Percentiles rank a stretch among this genome's conserved stretches.
phyloP scores from a whole-genome alignment of 2,113 vertebrate species.

The Gadus macrocephalus region DNA sequence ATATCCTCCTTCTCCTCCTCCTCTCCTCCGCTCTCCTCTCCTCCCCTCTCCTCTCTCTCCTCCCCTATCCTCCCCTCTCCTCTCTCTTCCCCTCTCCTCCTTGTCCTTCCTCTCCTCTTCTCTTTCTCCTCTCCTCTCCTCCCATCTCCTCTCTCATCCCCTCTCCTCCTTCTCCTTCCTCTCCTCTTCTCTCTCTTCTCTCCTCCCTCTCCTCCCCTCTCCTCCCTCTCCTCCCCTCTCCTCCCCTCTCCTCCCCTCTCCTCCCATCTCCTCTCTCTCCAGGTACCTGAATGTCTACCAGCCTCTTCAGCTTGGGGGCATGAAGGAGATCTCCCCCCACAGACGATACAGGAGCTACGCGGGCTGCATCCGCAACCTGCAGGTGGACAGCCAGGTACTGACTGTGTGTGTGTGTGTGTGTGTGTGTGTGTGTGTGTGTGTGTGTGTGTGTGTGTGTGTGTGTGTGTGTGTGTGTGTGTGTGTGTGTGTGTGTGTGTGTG shows the following conservation, averaged over 20 bases:
- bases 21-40: too few relatives aligned
- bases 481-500: constrained; percentile 7
- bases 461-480: neutral
- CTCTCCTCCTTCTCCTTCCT: too few relatives aligned
- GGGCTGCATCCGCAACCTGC: constrained; percentile 81
- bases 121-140: neutral
- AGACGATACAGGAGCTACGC: constrained; percentile 71
- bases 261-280: neutral
- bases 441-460: neutral
- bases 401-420: neutral
- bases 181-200: too few relatives aligned
- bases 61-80: too few relatives aligned
- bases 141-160: too few relatives aligned
- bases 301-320: constrained; percentile 83
- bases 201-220: too few relatives aligned
- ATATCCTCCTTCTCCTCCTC: too few relatives aligned
- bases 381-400: constrained; percentile 81
- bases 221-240: too few relatives aligned
- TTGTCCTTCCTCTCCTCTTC: neutral
- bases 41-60: too few relatives aligned
- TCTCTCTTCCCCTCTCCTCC: neutral
- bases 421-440: constrained; percentile 5
- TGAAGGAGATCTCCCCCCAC: constrained; percentile 70
- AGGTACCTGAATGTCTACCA: constrained; percentile 79
- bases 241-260: too few relatives aligned